Evolutionary conservation across 2,113 vertebrate genomes (phyloP).

Genomic region (Ceratotherium simum): DNA sequence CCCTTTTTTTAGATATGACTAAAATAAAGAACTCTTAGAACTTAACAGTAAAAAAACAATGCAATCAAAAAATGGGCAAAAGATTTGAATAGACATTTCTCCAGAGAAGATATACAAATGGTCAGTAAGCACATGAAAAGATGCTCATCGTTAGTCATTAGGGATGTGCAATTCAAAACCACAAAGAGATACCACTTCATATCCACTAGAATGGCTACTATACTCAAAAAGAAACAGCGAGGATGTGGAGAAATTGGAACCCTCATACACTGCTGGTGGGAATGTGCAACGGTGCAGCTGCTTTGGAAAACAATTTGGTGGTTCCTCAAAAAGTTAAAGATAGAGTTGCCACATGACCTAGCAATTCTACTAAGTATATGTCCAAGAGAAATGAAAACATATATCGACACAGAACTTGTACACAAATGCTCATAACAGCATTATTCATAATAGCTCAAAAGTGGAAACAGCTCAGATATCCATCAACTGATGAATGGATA

Average conservation of each 20-base stretch:
- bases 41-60: neutral
- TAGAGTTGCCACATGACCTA: neutral
- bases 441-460: constrained; percentile 46
- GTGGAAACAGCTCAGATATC: neutral
- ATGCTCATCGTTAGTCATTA: constrained; percentile 16
- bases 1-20: too few relatives aligned
- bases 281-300: neutral
- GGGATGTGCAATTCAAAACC: constrained; percentile 31
- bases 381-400: constrained; percentile 26
- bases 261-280: neutral
- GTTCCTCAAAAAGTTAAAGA: constrained; percentile 50
- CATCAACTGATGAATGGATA: neutral
- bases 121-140: neutral
- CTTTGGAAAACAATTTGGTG: constrained; percentile 29
- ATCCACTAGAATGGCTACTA: neutral
- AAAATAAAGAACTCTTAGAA: constrained; percentile 20
- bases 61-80: neutral
- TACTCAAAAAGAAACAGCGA: neutral
- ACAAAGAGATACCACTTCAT: neutral
- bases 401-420: neutral
- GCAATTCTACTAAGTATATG: constrained; percentile 50
- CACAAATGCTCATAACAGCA: neutral
- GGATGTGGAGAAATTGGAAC: constrained; percentile 12
- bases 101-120: constrained; percentile 2
- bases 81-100: constrained; percentile 38